Evolutionary conservation across 2,888 invertebrate genomes (phyloP), one percentile per base, ranked within the genome.

Genomic region (Onthophagus sagittarius): DNA sequence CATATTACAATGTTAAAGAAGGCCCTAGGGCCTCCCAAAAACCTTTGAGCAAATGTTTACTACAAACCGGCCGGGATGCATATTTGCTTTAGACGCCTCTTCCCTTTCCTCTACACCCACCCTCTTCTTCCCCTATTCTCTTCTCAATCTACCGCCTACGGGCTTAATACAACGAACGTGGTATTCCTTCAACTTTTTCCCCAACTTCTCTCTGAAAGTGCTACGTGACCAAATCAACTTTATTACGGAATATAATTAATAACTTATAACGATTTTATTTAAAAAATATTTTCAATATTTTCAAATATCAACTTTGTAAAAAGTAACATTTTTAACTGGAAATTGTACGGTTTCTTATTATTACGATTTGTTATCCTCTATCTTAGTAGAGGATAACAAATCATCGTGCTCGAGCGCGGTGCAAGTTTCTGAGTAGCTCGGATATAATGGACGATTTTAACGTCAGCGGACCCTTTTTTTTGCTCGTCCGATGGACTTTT

Each of bases 11-110:
- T 67, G 67, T 67, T 67, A 67, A n/a, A 53, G 67, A n/a, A 31
- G 31, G 67, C 67, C 67, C 7, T 4, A 23, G 32, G 31, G 67
- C 67, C 70, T 73, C 73, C 79, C 77, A 75, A 77, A 76, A 78
- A 77, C 77, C 77, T 75, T 75, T 74, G 74, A 70, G 74, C 78
- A 78, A 79, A 79, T 79, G 78, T 79, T 79, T 79, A 77, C 74
- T 70, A 70, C 72, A 74, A 72, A 67, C 67, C n/a, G 67, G 73
- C 73, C 76, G 77, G 74, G 77, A 73, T 77, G 78, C 78, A 78
- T 77, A 77, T 77, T 77, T 77, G 75, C 73, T 70, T 53, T 53
- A 53, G 39, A 9, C 39, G 39, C 73, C 65, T 32, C 75, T 23
- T 62, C 15, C 69, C 31, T 53, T 62, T 14, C 32, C 23, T 23